These are phyloP conservation scores for Phaedon cochleariae DNA, from an alignment of 2,888 invertebrate species.

Conservation along the genomic window DNA sequence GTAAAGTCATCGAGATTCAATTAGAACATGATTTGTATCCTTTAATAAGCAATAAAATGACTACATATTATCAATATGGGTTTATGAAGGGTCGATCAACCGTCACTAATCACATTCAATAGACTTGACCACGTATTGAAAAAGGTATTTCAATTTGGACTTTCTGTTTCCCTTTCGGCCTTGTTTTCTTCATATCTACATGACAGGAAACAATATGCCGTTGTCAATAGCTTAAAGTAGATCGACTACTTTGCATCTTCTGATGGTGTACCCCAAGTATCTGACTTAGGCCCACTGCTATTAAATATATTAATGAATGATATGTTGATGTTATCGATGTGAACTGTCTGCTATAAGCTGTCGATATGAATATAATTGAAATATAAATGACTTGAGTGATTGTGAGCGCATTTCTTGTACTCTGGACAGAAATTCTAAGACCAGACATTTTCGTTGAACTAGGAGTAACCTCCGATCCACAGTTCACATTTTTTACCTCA, in stretches of 20 bases:
- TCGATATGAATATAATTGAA: too few relatives aligned
- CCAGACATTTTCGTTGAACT: too few relatives aligned
- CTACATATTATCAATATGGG: not conserved
- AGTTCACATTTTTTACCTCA: too few relatives aligned
- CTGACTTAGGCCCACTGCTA: not conserved
- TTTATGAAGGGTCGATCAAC: slow-evolving; percentile 5
- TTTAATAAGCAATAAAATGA: not conserved
- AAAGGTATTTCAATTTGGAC: not conserved
- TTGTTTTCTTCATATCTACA: not conserved
- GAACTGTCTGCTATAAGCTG: too few relatives aligned
- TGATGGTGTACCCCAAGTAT: slow-evolving; percentile 10
- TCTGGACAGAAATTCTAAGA: too few relatives aligned
- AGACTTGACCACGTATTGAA: not conserved
- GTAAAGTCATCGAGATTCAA: not conserved
- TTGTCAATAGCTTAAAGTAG: not conserved
- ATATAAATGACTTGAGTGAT: too few relatives aligned
- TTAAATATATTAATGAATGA: too few relatives aligned
- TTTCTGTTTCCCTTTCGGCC: not conserved
- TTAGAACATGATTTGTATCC: not conserved
- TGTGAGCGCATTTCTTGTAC: too few relatives aligned
- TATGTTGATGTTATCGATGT: too few relatives aligned
- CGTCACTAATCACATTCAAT: not conserved
- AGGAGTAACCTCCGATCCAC: too few relatives aligned
- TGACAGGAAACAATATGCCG: slow-evolving; percentile 7
- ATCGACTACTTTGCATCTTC: not conserved